These are phyloP conservation scores for Corythornis vintsioides DNA, from an alignment of 2,113 vertebrate genomes.

Conservation along the genomic window DNA sequence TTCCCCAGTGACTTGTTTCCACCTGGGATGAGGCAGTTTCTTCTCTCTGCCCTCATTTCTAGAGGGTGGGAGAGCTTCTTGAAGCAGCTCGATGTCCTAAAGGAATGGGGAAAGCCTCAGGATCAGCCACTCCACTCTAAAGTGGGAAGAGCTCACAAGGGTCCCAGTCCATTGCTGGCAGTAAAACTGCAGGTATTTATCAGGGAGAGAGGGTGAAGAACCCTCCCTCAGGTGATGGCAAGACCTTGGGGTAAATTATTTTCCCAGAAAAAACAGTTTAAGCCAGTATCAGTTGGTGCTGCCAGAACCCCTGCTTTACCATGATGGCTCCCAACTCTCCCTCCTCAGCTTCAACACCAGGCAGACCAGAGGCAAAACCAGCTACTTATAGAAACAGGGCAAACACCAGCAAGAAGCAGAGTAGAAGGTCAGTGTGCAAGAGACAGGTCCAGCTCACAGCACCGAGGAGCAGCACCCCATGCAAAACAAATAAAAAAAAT, in stretches of 20 bases:
- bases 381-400: neutral
- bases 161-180: neutral
- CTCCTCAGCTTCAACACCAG: neutral
- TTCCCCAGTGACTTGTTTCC: neutral
- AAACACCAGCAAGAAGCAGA: neutral
- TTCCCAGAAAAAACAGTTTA: neutral
- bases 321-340: accelerated
- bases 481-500: neutral
- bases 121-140: neutral
- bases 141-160: neutral
- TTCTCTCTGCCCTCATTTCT: neutral
- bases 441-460: neutral
- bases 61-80: neutral
- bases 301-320: neutral
- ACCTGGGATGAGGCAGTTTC: neutral
- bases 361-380: neutral
- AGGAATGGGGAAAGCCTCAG: neutral
- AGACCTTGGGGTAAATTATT: neutral
- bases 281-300: neutral
- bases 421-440: neutral
- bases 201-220: neutral
- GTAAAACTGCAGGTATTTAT: neutral
- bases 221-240: neutral
- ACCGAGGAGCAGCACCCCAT: neutral
- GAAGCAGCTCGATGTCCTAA: neutral